Percentiles rank a stretch among this genome's conserved stretches.
phyloP scores from a whole-genome alignment of 2,113 vertebrate species.

The Triplophysa siluroides region DNA sequence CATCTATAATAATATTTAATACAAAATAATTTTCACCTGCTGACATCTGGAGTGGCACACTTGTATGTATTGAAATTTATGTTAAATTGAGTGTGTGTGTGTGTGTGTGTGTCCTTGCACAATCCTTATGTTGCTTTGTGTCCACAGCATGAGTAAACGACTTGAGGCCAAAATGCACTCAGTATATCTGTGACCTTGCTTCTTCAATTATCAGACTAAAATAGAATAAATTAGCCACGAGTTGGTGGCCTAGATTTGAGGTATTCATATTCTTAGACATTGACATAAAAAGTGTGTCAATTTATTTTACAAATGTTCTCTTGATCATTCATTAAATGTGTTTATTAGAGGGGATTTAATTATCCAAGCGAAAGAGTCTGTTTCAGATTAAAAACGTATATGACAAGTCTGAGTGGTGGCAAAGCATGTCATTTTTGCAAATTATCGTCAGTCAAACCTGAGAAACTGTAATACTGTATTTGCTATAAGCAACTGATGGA shows the following conservation, averaged over 20 bases:
- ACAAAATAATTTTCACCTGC: background rate
- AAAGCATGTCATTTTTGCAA: no score
- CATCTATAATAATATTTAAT: background rate
- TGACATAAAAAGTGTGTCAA: conserved; percentile 12
- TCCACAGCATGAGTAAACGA: conserved; percentile 9
- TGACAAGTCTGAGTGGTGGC: no score
- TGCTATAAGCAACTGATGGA: no score
- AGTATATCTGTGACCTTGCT: conserved; percentile 34
- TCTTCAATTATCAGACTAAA: conserved; percentile 30
- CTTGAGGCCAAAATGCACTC: conserved; percentile 28
- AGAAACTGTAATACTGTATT: no score
- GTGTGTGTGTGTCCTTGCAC: background rate
- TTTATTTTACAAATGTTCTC: background rate
- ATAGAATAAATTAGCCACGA: conserved; percentile 19
- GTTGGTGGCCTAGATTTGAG: conserved; percentile 33
- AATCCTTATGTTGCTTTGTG: background rate
- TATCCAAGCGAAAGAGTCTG: no score
- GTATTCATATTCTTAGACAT: background rate
- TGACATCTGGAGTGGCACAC: background rate
- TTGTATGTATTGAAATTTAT: background rate
- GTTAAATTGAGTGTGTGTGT: background rate
- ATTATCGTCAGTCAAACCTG: no score
- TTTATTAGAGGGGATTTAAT: no score
- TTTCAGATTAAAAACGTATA: no score
- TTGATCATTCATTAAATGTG: no score